Evolutionary conservation across 2,113 vertebrate species (phyloP).

Genomic region (Labrus mixtus): DNA sequence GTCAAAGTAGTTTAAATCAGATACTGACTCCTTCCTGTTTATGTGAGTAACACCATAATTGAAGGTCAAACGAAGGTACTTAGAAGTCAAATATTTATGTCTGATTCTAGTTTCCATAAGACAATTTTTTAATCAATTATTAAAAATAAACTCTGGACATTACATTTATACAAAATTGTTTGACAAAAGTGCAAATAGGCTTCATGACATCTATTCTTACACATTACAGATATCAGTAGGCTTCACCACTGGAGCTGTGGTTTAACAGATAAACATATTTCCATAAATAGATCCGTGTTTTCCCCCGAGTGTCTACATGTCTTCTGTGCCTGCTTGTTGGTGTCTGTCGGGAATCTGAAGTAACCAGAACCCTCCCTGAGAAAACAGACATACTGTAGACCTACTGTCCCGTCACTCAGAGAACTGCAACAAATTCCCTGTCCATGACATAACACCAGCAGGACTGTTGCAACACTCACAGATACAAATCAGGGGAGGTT

Average conservation of each 20-base stretch:
- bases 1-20: too few relatives aligned
- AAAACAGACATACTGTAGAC: neutral
- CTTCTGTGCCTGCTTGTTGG: neutral
- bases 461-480: too few relatives aligned
- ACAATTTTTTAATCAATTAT: neutral
- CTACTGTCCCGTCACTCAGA: neutral
- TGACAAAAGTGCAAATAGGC: too few relatives aligned
- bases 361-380: slow-evolving; percentile 18
- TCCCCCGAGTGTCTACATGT: slow-evolving; percentile 7
- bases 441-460: neutral
- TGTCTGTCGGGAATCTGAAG: neutral
- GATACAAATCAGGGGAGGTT: neutral
- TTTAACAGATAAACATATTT: slow-evolving; percentile 6
- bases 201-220: neutral
- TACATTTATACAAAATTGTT: too few relatives aligned
- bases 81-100: neutral
- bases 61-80: neutral
- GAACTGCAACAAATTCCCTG: neutral
- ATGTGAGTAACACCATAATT: too few relatives aligned
- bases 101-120: neutral
- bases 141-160: too few relatives aligned
- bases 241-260: neutral
- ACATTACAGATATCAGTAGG: neutral
- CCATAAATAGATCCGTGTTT: slow-evolving; percentile 24
- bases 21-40: too few relatives aligned